phyloP scores from a whole-genome alignment of 2,113 vertebrate species.

The Phrynosoma blainvillii region DNA sequence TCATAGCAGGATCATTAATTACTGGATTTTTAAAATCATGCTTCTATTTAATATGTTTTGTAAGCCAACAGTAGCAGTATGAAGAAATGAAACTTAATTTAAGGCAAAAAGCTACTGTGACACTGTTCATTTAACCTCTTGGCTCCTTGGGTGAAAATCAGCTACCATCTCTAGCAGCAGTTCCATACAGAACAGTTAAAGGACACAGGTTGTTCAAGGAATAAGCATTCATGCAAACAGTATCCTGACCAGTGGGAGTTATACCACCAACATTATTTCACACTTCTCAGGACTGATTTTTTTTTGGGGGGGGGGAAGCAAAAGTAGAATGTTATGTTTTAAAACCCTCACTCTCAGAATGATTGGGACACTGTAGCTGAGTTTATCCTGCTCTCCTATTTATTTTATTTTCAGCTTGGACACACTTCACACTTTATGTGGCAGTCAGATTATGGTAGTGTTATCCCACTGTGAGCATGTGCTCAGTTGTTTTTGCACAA shows the following conservation, averaged over 20 bases:
- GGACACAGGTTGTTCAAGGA: not conserved
- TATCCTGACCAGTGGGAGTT: conserved; percentile 18
- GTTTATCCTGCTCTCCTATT: not conserved
- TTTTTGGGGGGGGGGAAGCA: not conserved
- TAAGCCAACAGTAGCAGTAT: conserved; percentile 12
- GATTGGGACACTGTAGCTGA: not conserved
- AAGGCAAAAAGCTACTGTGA: not conserved
- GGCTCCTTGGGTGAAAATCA: not conserved
- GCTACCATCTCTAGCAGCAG: not conserved
- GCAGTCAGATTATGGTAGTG: too few relatives aligned
- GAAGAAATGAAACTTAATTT: not conserved
- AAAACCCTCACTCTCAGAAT: not conserved
- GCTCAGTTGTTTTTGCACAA: not conserved
- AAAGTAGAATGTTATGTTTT: conserved; percentile 26
- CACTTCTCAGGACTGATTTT: not conserved
- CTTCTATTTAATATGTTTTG: conserved; percentile 49
- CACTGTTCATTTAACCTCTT: conserved; percentile 7
- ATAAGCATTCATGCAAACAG: not conserved
- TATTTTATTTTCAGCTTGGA: not conserved
- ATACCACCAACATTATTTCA: not conserved
- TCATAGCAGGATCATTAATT: conserved; percentile 56
- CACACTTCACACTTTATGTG: not conserved
- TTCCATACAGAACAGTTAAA: not conserved
- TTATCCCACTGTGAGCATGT: not conserved
- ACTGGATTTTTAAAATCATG: conserved; percentile 50